phyloP scores from a whole-genome alignment of 53 echinoderm and acorn worm genomes.

The Luidia sarsii region DNA sequence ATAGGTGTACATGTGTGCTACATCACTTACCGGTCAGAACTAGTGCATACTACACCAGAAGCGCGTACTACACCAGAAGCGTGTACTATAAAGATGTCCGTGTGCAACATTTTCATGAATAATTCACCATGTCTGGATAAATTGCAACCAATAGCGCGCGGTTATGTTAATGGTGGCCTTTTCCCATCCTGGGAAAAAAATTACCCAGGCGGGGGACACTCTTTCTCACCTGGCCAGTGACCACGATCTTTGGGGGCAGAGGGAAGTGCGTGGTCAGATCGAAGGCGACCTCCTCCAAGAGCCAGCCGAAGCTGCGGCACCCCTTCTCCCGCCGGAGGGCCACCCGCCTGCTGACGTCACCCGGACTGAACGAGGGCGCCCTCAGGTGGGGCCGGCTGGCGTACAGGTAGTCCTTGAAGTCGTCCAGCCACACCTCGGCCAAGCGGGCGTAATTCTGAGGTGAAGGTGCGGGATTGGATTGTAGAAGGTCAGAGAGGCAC shows the following conservation, averaged over 20 bases:
- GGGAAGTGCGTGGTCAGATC: conserved; percentile 40
- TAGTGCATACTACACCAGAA: no score
- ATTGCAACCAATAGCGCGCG: no score
- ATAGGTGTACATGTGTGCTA: no score
- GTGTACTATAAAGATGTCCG: no score
- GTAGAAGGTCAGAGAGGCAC: background rate
- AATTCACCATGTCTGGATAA: no score
- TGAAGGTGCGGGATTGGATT: background rate
- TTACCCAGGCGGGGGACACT: no score
- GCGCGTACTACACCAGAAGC: no score
- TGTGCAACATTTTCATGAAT: no score
- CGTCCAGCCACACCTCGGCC: conserved; percentile 56
- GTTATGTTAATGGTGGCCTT: no score
- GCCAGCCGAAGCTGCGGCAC: conserved; percentile 49
- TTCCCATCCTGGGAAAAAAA: no score
- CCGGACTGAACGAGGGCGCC: conserved; percentile 20
- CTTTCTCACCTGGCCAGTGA: conserved; percentile 57
- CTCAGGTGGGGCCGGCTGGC: conserved; percentile 30
- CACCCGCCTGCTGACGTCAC: conserved; percentile 35
- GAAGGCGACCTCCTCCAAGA: conserved; percentile 29
- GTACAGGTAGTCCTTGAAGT: conserved; percentile 48
- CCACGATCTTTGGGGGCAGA: conserved; percentile 33
- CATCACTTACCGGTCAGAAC: no score
- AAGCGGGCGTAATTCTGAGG: conserved; percentile 45
- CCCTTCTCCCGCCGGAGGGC: conserved; percentile 24